Base-by-base conservation (phyloP, 2,113 vertebrate species). In the Lycaon pictus region DNA sequence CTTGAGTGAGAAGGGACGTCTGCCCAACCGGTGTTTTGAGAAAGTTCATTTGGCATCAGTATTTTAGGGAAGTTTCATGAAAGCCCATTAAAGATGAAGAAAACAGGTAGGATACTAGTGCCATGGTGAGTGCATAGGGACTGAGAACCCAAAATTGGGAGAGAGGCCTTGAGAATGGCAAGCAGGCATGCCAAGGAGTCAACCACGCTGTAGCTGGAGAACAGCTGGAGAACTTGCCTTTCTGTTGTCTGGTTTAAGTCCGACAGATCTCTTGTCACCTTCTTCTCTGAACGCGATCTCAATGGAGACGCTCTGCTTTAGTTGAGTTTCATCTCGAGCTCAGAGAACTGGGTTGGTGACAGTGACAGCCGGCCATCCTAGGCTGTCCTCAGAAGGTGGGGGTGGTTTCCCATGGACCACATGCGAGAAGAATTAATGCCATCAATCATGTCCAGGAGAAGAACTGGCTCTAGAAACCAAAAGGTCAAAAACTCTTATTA, bases 401-500 rank as follows among this genome's bases (percentile, higher is more conserved):
- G 2, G 11, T 67, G 9, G 35, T 90, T 96, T 96, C n/a, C 37
- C 2, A 0, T n/a, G n/a, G 20, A 84, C 37, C 37, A 12, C 69
- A 48, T 53, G 48, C 4, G 0, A 94, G 93, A 60, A 94, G 72
- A 98, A 97, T 94, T 53, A 88, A 93, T 37, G 8, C 53, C 53
- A 97, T 95, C 81, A 58, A 7, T 97, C 94, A 96, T 85, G 37
- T 65, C 37, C 56, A 51, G 81, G 48, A 92, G 37, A 86, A 83
- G 69, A 95, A 80, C 69, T 86, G 7, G 23, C 58, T 81, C 1
- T 81, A 53, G 81, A 85, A 96, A 67, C 76, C 77, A 51, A 93
- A 98, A 97, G 77, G 74, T 71, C 56, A 96, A 90, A 94, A 90
- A 63, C 71, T 77, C 6, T 88, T 80, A 97, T 95, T 96, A 94